Conservation (phyloP, 2,888 invertebrate genomes). For the Drosophila longiperda region DNA sequence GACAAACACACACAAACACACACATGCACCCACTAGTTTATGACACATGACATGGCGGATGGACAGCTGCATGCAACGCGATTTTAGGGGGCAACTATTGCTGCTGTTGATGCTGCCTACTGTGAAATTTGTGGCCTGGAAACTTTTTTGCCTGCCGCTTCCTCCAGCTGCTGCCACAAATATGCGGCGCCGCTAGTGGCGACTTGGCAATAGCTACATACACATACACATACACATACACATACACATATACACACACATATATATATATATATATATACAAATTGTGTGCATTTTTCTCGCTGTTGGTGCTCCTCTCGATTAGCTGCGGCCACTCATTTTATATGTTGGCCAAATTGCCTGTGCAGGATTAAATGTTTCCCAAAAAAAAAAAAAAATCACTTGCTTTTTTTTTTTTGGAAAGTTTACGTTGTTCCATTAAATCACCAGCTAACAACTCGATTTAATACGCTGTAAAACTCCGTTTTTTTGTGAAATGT, state of each 20-base stretch:
- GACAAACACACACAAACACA: slow-evolving; percentile 5
- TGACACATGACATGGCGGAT: slow-evolving; percentile 61
- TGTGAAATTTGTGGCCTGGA: slow-evolving; percentile 60
- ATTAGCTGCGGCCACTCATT: slow-evolving; percentile 33
- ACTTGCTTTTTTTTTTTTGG: neutral
- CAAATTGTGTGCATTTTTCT: slow-evolving; percentile 10
- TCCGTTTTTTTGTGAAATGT: neutral
- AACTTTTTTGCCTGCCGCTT: slow-evolving; percentile 31
- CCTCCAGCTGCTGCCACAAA: slow-evolving; percentile 50
- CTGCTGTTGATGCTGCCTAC: slow-evolving; percentile 22
- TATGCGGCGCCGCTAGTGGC: slow-evolving; percentile 40
- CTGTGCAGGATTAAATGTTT: slow-evolving; percentile 9
- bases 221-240: neutral
- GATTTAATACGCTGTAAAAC: neutral
- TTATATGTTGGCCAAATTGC: slow-evolving; percentile 20
- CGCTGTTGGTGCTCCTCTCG: slow-evolving; percentile 1
- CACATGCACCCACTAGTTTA: slow-evolving; percentile 38
- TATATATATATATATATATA: neutral
- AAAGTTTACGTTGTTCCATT: neutral
- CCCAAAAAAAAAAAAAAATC: neutral
- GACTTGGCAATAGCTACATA: slow-evolving; percentile 23
- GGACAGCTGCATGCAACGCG: slow-evolving; percentile 49
- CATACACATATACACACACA: neutral
- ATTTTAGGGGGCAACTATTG: slow-evolving; percentile 11
- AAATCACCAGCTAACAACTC: neutral